A percentile compares a stretch with the other conserved stretches of the same genome.
Conservation (phyloP, 2,888 invertebrate genomes). For the Drosophila koepferae region DNA sequence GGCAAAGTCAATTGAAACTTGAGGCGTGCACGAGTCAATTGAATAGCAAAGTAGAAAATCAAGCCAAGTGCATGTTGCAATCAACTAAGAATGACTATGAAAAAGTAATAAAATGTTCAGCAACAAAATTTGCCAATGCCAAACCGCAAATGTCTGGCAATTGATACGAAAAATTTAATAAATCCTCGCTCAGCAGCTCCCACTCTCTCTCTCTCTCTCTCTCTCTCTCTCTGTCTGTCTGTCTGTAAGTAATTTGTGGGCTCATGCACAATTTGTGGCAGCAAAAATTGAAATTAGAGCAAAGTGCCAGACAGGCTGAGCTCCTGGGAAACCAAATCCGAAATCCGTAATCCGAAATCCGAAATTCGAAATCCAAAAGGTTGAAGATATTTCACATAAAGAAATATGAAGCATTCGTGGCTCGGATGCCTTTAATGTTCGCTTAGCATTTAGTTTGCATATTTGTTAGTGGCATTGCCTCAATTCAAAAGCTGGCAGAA, state of each 20-base stretch:
- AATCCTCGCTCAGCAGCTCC: neutral
- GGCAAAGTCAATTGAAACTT: conserved; percentile 37
- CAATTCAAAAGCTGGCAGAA: conserved; percentile 25
- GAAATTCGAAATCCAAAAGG: no score
- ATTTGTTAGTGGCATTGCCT: neutral
- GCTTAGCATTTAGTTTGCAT: neutral
- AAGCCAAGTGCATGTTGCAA: conserved; percentile 41
- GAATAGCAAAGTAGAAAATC: conserved; percentile 50
- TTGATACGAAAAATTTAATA: conserved; percentile 50
- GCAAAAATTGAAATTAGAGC: conserved; percentile 2
- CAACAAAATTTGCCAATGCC: conserved; percentile 19
- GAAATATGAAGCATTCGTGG: neutral
- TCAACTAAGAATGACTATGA: conserved; percentile 27
- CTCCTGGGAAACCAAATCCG: neutral
- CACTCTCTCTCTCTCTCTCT: neutral
- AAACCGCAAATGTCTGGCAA: conserved; percentile 32
- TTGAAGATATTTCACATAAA: neutral
- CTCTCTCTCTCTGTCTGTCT: conserved; percentile 3
- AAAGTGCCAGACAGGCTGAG: neutral
- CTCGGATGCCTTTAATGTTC: neutral
- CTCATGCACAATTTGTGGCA: conserved; percentile 14
- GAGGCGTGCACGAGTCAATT: conserved; percentile 57
- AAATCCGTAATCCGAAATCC: no score
- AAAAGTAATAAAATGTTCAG: conserved; percentile 51
- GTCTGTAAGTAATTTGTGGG: conserved; percentile 52